phyloP scores from a whole-genome alignment of 2,113 vertebrate genomes.

The Colossoma macropomum region DNA sequence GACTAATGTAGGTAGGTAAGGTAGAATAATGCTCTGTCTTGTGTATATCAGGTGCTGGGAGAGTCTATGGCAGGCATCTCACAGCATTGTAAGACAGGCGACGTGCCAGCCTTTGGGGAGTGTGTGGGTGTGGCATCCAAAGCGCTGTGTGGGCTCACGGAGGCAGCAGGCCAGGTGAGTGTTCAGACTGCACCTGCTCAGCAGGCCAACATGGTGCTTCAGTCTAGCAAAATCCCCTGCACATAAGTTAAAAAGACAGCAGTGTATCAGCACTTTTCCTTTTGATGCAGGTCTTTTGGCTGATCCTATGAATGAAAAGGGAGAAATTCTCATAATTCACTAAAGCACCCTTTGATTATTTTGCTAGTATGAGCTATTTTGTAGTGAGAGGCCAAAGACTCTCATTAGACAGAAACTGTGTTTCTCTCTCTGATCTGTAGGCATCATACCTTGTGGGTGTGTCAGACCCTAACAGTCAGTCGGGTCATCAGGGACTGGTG shows the following conservation, averaged over 20 bases:
- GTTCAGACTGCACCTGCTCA: neutral
- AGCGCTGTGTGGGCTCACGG: constrained; percentile 95
- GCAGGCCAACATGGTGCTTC: neutral
- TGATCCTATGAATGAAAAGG: too few species aligned
- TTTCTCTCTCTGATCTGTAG: constrained; percentile 67
- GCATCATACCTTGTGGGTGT: constrained; percentile 96
- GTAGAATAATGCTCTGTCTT: neutral
- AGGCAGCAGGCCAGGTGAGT: constrained; percentile 95
- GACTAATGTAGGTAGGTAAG: neutral
- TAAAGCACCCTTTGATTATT: neutral
- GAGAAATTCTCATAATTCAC: neutral
- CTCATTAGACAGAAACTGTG: neutral
- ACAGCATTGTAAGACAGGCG: constrained; percentile 95
- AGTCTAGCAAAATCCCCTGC: neutral
- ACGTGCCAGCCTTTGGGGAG: constrained; percentile 92
- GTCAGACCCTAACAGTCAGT: constrained; percentile 97
- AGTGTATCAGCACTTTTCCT: too few species aligned
- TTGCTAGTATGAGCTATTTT: neutral
- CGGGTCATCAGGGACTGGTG: constrained; percentile 95
- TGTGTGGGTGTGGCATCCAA: constrained; percentile 95
- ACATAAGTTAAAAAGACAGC: neutral
- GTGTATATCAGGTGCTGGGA: constrained; percentile 85
- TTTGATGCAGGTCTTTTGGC: too few species aligned
- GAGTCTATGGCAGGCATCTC: constrained; percentile 99
- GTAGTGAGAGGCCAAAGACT: too few species aligned